A percentile compares a stretch with the other conserved stretches of the same genome.
Evolutionary conservation across 2,113 vertebrate genomes (phyloP).

Genomic region (Symphodus melops): DNA sequence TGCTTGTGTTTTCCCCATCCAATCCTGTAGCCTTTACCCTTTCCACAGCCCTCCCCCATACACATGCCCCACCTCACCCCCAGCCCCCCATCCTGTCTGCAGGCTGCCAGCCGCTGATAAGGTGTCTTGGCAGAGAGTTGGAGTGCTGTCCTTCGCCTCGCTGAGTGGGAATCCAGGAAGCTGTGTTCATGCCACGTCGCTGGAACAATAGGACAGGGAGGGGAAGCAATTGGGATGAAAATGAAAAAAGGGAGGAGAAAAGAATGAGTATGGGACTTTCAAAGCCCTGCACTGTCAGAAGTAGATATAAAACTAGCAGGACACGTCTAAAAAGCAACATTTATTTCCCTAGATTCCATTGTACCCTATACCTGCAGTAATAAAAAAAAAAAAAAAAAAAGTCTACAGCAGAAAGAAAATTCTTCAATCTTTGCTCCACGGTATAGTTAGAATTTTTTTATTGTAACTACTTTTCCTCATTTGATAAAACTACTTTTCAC

Average conservation of each 20-base stretch:
- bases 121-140: conserved; percentile 74
- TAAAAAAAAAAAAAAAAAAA: conserved; percentile 4
- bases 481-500: neutral
- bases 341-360: neutral
- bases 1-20: conserved; percentile 31
- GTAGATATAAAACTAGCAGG: conserved; percentile 8
- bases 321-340: conserved; percentile 5
- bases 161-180: conserved; percentile 79
- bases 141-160: conserved; percentile 73
- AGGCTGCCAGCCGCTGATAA: conserved; percentile 81
- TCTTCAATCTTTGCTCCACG: neutral
- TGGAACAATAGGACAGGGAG: conserved; percentile 74
- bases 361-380: neutral
- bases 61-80: neutral
- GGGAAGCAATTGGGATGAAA: conserved; percentile 51
- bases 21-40: conserved; percentile 58
- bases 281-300: conserved; percentile 24
- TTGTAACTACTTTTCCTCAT: neutral
- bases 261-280: conserved; percentile 35
- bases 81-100: conserved; percentile 76
- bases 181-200: conserved; percentile 57
- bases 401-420: neutral
- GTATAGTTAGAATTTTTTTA: neutral
- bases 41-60: neutral
- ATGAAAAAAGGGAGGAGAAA: conserved; percentile 26